Evolutionary conservation across 1,140 invertebrate species (phyloP).

Genomic region (Pseudachorutes palmiensis): DNA sequence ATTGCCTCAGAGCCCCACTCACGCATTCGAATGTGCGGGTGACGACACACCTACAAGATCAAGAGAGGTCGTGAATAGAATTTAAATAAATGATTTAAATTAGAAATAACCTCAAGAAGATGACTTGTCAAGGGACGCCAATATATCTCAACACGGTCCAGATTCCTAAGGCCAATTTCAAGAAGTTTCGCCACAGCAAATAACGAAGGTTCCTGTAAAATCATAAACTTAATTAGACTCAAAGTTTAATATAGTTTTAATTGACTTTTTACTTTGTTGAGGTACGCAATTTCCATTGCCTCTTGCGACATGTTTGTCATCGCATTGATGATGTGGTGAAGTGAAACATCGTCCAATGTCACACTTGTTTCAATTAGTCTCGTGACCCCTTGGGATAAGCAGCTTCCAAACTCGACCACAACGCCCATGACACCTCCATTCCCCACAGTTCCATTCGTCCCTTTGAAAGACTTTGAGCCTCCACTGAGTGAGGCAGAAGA

Average conservation of each 20-base stretch:
- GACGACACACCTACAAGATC: slow-evolving; percentile 59
- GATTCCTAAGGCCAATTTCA: slow-evolving; percentile 91
- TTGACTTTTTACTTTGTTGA: slow-evolving; percentile 62
- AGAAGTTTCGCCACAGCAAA: slow-evolving; percentile 95
- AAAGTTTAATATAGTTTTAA: too few relatives aligned
- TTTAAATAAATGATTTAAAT: too few relatives aligned
- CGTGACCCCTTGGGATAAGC: slow-evolving; percentile 50
- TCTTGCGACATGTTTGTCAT: slow-evolving; percentile 92
- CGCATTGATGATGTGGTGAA: slow-evolving; percentile 94
- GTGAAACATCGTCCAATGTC: slow-evolving; percentile 83
- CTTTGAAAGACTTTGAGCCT: slow-evolving; percentile 17
- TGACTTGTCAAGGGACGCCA: slow-evolving; percentile 96
- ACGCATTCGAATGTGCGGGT: slow-evolving; percentile 87
- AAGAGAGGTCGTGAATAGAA: too few relatives aligned
- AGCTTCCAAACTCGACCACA: slow-evolving; percentile 36
- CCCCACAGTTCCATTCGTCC: slow-evolving; percentile 23
- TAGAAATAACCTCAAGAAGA: slow-evolving; percentile 66
- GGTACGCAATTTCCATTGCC: slow-evolving; percentile 93
- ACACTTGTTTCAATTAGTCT: slow-evolving; percentile 90
- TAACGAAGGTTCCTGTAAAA: slow-evolving; percentile 91
- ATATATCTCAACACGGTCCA: slow-evolving; percentile 83
- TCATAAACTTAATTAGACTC: slow-evolving; percentile 33
- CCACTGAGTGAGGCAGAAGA: background rate
- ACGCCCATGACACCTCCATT: slow-evolving; percentile 37
- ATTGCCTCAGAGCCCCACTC: slow-evolving; percentile 97